Conservation (phyloP, 2,888 invertebrate genomes). For the Lasioglossum leucozonium region DNA sequence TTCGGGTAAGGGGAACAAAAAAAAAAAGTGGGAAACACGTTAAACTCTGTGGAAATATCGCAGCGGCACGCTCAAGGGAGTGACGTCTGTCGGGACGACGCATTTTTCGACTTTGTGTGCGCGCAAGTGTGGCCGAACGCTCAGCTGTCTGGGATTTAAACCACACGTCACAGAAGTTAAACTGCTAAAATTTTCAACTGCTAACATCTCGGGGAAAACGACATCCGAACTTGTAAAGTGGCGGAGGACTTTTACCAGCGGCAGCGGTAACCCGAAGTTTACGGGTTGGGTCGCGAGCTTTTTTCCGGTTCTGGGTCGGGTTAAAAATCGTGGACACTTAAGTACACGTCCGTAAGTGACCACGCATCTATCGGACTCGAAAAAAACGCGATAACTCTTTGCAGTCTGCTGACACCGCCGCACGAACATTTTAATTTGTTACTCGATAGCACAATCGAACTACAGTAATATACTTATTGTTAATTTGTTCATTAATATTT, state of each 20-base stretch:
- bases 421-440: neutral
- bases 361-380: neutral
- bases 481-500: no score
- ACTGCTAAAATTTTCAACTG: constrained; percentile 10
- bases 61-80: neutral
- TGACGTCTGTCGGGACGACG: constrained; percentile 13
- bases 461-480: no score
- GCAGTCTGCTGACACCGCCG: neutral
- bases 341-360: neutral
- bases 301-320: neutral
- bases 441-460: neutral
- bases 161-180: neutral
- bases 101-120: constrained; percentile 5
- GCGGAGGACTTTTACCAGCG: neutral
- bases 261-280: neutral
- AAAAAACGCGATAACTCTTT: neutral
- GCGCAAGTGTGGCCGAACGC: neutral
- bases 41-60: constrained; percentile 7
- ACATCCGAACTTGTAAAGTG: constrained; percentile 1
- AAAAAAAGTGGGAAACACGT: neutral
- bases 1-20: neutral
- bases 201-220: constrained; percentile 10
- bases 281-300: neutral
- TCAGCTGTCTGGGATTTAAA: constrained; percentile 5
- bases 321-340: constrained; percentile 1